Percentiles rank a stretch among this genome's conserved stretches.
Conservation (phyloP, 2,888 invertebrate genomes). For the Pyralis farinalis region DNA sequence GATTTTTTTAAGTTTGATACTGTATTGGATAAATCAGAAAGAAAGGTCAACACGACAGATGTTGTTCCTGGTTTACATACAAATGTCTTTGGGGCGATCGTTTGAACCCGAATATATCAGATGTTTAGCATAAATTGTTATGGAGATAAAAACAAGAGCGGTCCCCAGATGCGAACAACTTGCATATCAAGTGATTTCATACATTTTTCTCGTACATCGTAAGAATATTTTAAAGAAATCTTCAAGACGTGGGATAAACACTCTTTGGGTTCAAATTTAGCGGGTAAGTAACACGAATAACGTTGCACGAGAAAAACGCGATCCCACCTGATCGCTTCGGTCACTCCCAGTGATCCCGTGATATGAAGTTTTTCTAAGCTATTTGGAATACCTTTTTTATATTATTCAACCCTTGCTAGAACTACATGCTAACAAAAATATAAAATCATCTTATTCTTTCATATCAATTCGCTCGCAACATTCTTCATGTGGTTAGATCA, state of each 20-base stretch:
- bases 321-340: no score
- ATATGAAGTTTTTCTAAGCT: no score
- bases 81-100: conserved; percentile 48
- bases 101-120: conserved; percentile 56
- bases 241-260: neutral
- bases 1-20: conserved; percentile 1
- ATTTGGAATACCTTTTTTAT: no score
- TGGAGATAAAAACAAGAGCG: conserved; percentile 43
- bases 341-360: no score
- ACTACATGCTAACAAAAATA: no score
- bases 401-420: no score
- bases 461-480: no score
- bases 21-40: conserved; percentile 30
- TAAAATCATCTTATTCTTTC: no score
- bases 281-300: no score
- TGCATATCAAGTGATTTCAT: conserved; percentile 13
- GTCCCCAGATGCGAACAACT: conserved; percentile 29
- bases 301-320: no score
- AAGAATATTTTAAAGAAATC: neutral
- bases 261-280: no score
- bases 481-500: no score
- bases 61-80: conserved; percentile 53
- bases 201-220: conserved; percentile 2
- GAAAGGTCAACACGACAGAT: conserved; percentile 47
- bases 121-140: conserved; percentile 62